These are phyloP conservation scores for Megamerina dolium DNA, from an alignment of 2,888 invertebrate genomes.

Conservation along the genomic window DNA sequence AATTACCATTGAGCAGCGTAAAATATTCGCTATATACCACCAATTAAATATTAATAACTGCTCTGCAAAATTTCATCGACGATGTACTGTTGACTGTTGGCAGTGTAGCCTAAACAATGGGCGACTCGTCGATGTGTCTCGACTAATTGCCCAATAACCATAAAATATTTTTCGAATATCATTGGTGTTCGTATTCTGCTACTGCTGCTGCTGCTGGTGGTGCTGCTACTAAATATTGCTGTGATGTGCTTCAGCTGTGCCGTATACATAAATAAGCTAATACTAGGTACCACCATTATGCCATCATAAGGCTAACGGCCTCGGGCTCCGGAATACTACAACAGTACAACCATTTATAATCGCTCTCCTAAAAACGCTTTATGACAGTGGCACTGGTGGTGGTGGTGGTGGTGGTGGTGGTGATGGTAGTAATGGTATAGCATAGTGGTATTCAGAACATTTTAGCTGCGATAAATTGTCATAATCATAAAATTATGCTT, in stretches of 20 bases:
- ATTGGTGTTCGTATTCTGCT: slow-evolving; percentile 23
- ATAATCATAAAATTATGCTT: slow-evolving; percentile 5
- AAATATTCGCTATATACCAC: too few relatives aligned
- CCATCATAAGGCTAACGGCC: too few relatives aligned
- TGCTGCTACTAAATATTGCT: slow-evolving; percentile 17
- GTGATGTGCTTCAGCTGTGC: too few relatives aligned
- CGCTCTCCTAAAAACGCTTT: slow-evolving; percentile 7
- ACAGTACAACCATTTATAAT: slow-evolving; percentile 8
- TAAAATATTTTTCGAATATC: slow-evolving; percentile 12
- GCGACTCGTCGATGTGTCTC: background rate
- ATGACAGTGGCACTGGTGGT: background rate
- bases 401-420: too few relatives aligned
- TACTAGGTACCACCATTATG: background rate
- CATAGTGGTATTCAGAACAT: background rate
- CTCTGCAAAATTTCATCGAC: background rate
- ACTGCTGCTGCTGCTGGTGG: background rate
- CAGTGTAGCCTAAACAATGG: background rate
- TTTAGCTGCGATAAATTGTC: background rate
- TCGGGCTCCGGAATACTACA: background rate
- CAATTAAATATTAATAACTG: slow-evolving; percentile 11
- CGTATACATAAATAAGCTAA: too few relatives aligned
- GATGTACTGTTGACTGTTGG: background rate
- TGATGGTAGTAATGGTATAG: too few relatives aligned
- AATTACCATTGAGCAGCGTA: too few relatives aligned
- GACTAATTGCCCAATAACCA: slow-evolving; percentile 12